Percentiles rank a stretch among this genome's conserved stretches.
Evolutionary conservation across 2,888 invertebrate species (phyloP).

Genomic region (Herminia tarsipennalis): DNA sequence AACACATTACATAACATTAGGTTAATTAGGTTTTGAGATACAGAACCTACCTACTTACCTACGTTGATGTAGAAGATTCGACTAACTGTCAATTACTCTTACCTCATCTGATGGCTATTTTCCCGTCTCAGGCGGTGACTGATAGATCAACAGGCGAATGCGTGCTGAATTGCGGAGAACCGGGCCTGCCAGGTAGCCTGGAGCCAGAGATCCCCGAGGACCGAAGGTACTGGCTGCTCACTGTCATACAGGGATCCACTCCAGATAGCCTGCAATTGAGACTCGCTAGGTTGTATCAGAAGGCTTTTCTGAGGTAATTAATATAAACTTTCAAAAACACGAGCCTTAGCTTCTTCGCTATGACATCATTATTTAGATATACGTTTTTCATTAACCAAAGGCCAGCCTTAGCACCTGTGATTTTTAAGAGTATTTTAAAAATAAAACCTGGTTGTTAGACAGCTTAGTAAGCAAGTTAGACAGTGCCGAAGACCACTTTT

Average conservation of each 20-base stretch:
- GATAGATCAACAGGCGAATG: constrained; percentile 81
- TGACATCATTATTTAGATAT: neutral
- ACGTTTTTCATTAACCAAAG: too few species aligned
- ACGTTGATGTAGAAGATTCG: too few species aligned
- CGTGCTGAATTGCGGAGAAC: constrained; percentile 80
- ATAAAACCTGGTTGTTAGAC: too few species aligned
- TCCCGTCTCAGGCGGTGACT: constrained; percentile 70
- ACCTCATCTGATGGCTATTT: neutral
- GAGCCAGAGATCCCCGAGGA: constrained; percentile 86
- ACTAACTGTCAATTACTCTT: neutral
- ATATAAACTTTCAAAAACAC: constrained; percentile 15
- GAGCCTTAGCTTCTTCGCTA: constrained; percentile 21
- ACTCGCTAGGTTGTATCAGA: constrained; percentile 91
- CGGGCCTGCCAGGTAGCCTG: constrained; percentile 74
- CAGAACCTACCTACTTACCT: too few species aligned
- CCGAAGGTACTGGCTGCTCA: constrained; percentile 92
- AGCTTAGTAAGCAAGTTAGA: too few species aligned
- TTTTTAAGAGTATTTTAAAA: too few species aligned
- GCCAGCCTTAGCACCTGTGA: too few species aligned
- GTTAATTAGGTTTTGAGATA: too few species aligned
- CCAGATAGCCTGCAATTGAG: constrained; percentile 89
- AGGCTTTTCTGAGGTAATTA: constrained; percentile 91
- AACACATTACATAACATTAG: too few species aligned
- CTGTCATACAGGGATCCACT: constrained; percentile 87
- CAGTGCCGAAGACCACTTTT: too few species aligned